Evolutionary conservation across 2,113 vertebrate genomes (phyloP), one percentile per base, ranked within the genome.

Genomic region (Poicephalus gulielmi): DNA sequence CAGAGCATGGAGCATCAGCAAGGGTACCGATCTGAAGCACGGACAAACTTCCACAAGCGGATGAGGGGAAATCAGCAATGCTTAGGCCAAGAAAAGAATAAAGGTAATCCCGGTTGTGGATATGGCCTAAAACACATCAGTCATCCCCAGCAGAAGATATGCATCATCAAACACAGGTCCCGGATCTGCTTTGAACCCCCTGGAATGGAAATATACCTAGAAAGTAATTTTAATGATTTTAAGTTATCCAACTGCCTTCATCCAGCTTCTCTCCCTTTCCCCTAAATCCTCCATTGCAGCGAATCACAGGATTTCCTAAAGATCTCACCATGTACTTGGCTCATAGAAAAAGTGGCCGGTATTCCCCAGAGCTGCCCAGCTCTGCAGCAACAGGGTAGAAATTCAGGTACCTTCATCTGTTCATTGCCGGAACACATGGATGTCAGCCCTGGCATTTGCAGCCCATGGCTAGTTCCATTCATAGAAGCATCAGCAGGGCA

Each of bases 381-480:
- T 66, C 77, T 31, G 39, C 67, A 55, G 18, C 25, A 18, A 2
- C 17, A 25, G 47, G 35, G 6, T 1, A 39, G 24, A 44, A 81
- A 31, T 11, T 19, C 64, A 11, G 43, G 31, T 18, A 50, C n/a
- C 28, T 83, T 63, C 43, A 30, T 17, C 43, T 60, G 30, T 1
- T 28, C 70, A 46, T 33, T 37, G 2, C 17, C 17, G 70, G 63
- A 47, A 46, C 17, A 15, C 35, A 11, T 39, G 57, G 22, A 25
- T 46, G 41, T 23, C 69, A 73, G 11, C 14, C 7, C 11, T 12
- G 2, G 25, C 13, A 27, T 46, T 50, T 64, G 9, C n/a, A 20
- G 43, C 25, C 25, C 69, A 2, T 3, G 39, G 17, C 7, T 31
- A 52, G 9, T 44, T 83, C 39, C 0, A 0, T 15, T 13, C 17